Base-by-base conservation (phyloP, 1,140 invertebrate species). In the Cardiocondyla obscurior region DNA sequence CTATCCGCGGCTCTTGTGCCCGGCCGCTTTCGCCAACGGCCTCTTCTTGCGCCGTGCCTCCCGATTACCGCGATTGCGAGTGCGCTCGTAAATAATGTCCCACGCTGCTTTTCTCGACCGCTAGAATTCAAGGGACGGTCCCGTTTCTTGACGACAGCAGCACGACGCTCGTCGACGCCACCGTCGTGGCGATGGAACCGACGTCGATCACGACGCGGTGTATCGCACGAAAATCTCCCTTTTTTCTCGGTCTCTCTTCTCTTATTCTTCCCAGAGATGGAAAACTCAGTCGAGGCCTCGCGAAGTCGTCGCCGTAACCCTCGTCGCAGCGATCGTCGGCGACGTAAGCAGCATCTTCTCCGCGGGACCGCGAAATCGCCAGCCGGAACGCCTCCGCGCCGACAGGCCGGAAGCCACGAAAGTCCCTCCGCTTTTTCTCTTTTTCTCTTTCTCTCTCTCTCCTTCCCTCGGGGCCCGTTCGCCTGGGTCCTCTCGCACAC, bases 251-350 rank as follows among this genome's bases (percentile, higher is more conserved):
- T 53, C 8, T 25, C 51, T 53, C 36, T 19, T n/a, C 19, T 33
- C n/a, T 57, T 19, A 19, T 49, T 19, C n/a, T 8, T 16, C 4
- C 36, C 12, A 19, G 44, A 25, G n/a, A 25, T 44, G 36, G 60
- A 25, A n/a, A 7, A 42, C 57, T 88, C 69, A 88, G 69, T 88
- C 86, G 82, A 88, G 86, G 4, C 86, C 86, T 10, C 85, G 83
- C 36, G 85, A 85, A 58, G 64, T 70, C 44, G 53, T 62, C 82
- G 62, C 46, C 55, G 57, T 62, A 12, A 39, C n/a, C 57, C 28
- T 51, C 58, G 19, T 39, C 22, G 30, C 30, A 19, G 25, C 12
- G 19, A 42, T 19, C 58, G 44, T 55, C 65, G n/a, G 19, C 46
- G 49, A 72, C 58, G 49, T 33, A 25, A 33, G 14, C 64, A 46